phyloP scores from a whole-genome alignment of 2,888 invertebrate species.

The Drosophila heteroneura region DNA sequence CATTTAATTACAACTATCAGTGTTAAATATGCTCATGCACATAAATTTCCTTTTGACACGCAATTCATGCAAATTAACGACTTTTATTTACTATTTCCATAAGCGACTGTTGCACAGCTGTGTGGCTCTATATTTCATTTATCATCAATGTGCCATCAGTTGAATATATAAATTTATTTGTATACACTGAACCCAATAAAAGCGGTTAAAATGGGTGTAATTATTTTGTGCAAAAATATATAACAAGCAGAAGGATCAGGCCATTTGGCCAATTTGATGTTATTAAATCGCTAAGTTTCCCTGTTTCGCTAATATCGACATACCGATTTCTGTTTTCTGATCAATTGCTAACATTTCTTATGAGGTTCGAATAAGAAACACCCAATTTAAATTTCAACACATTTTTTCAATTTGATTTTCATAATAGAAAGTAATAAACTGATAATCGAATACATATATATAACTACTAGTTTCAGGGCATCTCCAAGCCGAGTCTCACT shows the following conservation, averaged over 20 bases:
- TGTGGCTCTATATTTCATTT: not conserved
- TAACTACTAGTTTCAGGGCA: not conserved
- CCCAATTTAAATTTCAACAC: not conserved
- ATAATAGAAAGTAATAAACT: not conserved
- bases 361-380: not conserved
- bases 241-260: not conserved
- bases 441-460: not conserved
- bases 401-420: not conserved
- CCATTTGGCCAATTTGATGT: not conserved
- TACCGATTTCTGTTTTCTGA: not conserved
- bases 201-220: not conserved
- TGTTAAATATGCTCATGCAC: slow-evolving; percentile 27
- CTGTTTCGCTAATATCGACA: not conserved
- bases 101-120: not conserved
- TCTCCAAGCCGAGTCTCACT: not conserved
- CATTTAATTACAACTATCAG: slow-evolving; percentile 41
- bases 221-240: not conserved
- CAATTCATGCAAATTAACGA: slow-evolving; percentile 60
- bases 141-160: not conserved
- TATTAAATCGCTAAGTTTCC: not conserved
- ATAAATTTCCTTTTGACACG: slow-evolving; percentile 55
- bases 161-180: not conserved
- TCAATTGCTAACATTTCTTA: not conserved
- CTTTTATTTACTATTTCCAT: not conserved
- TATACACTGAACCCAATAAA: not conserved